These are phyloP conservation scores for Agrochola lychnidis DNA, from an alignment of 2,888 invertebrate genomes.

Conservation along the genomic window DNA sequence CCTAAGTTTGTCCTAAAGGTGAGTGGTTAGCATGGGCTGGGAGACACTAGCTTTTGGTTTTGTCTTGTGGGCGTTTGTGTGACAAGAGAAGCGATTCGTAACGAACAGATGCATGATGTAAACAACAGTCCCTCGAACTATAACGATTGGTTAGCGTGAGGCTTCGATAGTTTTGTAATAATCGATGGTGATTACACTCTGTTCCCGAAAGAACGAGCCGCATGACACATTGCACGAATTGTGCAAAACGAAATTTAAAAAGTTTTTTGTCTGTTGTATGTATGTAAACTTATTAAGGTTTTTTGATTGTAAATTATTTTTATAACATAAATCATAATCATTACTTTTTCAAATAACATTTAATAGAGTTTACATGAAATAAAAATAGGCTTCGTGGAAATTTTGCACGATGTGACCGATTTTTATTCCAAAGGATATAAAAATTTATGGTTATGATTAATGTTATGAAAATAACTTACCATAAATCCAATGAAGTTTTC, in stretches of 20 bases:
- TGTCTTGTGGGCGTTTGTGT: conserved; percentile 84
- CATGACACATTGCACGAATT: conserved; percentile 17
- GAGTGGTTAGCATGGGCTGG: conserved; percentile 85
- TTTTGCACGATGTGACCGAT: neutral
- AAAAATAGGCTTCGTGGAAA: neutral
- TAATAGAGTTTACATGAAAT: neutral
- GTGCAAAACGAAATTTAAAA: conserved; percentile 21
- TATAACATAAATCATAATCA: neutral
- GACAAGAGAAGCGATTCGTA: conserved; percentile 66
- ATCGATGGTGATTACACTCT: conserved; percentile 80
- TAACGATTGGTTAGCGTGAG: conserved; percentile 73
- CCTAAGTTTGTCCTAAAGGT: conserved; percentile 70
- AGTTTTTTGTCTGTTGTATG: neutral
- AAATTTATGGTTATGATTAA: neutral
- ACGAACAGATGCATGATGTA: conserved; percentile 78
- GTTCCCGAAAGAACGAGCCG: conserved; percentile 1
- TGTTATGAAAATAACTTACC: conserved; percentile 1
- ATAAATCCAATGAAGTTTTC: neutral
- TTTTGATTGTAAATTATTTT: neutral
- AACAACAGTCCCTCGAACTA: conserved; percentile 74
- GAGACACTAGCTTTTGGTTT: conserved; percentile 88
- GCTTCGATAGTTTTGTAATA: conserved; percentile 82
- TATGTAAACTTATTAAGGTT: neutral
- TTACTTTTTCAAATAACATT: neutral
- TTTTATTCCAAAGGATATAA: neutral